Base-by-base conservation (phyloP, 2,888 invertebrate genomes). In the Didymodactylos carnosus region DNA sequence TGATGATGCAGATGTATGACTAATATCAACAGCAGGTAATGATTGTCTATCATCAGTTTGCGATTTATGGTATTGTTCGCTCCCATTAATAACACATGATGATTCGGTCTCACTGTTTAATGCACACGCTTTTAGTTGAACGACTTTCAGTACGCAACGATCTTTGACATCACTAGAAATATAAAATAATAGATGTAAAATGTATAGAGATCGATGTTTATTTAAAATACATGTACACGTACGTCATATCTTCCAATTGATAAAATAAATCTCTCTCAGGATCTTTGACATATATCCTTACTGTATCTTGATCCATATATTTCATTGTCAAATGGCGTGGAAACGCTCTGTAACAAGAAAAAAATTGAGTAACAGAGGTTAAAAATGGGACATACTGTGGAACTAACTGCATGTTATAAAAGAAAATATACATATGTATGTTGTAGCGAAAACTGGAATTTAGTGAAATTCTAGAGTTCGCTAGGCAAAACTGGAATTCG, bases 311-410 rank as follows among this genome's bases (percentile, higher is more conserved):
- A 83, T 94, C 93, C 85, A 94, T 87, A 75, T 93, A 94, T 80
- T 91, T 91, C 93, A 94, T 93, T 14, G 91, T 91, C 70, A 95
- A 87, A 83, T 93, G 92, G 79, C 92, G 91, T 0, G 92, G 90
- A 83, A 95, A 95, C 75, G 94, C 92, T 41, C 74, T 71, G 29
- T 27, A 72, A 29, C 53, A 16, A 29, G 46, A 27, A 6, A 25
- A 49, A 23, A 13, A 25, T 14, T 3, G 11, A 23, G 0, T 4
- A 23, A 2, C 2, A n/a, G 2, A 7, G 1, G 14, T 23, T 10
- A 46, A 46, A 23, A 23, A 49, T 10, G 2, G 6, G 8, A 46
- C 7, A 7, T 23, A 46, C 14, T 13, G n/a, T n/a, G n/a, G n/a
- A n/a, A n/a, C n/a, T n/a, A n/a, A n/a, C n/a, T n/a, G n/a, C n/a